Base-by-base conservation (phyloP, 2,797 vertebrate genomes). In the Scarus forsteni region DNA sequence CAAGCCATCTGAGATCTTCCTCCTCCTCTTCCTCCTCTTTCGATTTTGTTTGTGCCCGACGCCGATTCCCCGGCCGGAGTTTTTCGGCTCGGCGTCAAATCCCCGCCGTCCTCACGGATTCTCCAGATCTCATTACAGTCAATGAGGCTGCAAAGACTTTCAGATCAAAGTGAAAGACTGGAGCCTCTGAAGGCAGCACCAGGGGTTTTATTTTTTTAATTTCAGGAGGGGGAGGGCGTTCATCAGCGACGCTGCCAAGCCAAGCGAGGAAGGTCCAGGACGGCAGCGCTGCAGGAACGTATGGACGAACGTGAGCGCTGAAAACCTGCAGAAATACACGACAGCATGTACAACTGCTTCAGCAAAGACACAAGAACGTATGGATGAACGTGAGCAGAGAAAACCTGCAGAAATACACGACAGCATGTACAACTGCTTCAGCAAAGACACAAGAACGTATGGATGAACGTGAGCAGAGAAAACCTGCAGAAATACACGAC, bases 51-150 rank as follows among this genome's bases (percentile, higher is more conserved):
- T 92, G 92, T 88, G 88, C 90, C 91, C 89, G 83, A 86, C 56
- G 80, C 62, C 67, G 91, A 92, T 91, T 94, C 91, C 92, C 90
- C 77, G 90, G 89, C 90, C 66, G 70, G 70, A 84, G 81, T 88
- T 92, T 92, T 91, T 88, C 81, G 87, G 87, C 90, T 92, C 89
- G 57, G 84, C 80, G 79, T 92, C 91, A 93, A 94, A 92, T 92
- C 92, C 92, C 92, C 66, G 68, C 89, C 85, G 88, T 93, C 91
- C 92, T 93, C 88, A 87, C 80, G 89, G 91, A 92, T 94, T 92
- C 93, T 94, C 92, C 87, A 90, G 89, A 92, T 92, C 92, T 94
- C 93, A 90, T 93, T 93, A 93, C 92, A 92, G 93, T 92, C 93
- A 92, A 92, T 92, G 91, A 94, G 91, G 87, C 90, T 89, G 92